phyloP scores from a whole-genome alignment of 2,797 vertebrate species.

The Trachops cirrhosus region DNA sequence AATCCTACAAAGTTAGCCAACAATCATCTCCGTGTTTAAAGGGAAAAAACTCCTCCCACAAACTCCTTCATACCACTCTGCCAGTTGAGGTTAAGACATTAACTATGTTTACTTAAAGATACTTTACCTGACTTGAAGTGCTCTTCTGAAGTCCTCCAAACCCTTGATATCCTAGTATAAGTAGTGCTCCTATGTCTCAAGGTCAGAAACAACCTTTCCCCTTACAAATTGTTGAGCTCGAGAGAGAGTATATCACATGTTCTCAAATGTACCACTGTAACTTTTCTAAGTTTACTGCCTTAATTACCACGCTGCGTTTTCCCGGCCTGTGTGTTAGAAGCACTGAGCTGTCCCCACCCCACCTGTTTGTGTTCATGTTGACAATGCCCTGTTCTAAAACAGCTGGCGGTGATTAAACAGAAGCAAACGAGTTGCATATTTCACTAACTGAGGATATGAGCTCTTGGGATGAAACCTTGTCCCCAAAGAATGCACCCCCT shows the following conservation, averaged over 20 bases:
- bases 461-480: slow-evolving; percentile 54
- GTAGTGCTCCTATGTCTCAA: neutral
- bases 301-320: neutral
- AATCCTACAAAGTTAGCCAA: slow-evolving; percentile 47
- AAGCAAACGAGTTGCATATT: slow-evolving; percentile 48
- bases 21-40: neutral
- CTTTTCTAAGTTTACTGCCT: neutral
- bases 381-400: slow-evolving; percentile 49
- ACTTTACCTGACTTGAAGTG: neutral
- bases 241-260: neutral
- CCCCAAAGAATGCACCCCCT: neutral
- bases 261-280: neutral
- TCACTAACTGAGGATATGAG: slow-evolving; percentile 56
- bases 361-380: slow-evolving; percentile 53
- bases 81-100: neutral
- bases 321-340: neutral
- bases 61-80: neutral
- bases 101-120: neutral
- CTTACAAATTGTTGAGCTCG: neutral
- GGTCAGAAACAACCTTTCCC: neutral
- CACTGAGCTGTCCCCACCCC: slow-evolving; percentile 42
- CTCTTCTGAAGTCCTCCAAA: neutral
- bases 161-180: neutral
- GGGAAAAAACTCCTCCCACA: neutral
- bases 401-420: slow-evolving; percentile 60